These are phyloP conservation scores for Corydoras maculifer DNA, from an alignment of 2,113 vertebrate species.

Conservation along the genomic window DNA sequence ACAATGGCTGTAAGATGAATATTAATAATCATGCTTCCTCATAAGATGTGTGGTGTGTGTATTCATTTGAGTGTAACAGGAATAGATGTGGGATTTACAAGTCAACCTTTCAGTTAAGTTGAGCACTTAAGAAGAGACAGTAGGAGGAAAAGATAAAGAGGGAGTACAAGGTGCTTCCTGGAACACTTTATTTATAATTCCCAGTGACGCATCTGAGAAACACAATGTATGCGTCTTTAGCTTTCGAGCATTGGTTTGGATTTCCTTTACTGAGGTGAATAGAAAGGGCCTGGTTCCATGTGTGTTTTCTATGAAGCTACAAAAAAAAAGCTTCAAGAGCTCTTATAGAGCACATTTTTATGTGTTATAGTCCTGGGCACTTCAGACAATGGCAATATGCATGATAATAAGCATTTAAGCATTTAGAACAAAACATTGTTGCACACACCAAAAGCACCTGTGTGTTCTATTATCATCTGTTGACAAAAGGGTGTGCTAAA, in stretches of 20 bases:
- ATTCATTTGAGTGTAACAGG: not conserved
- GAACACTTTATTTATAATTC: conserved; percentile 7
- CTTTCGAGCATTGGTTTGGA: conserved; percentile 1
- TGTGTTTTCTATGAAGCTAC: conserved; percentile 16
- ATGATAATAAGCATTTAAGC: not conserved
- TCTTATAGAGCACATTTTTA: not conserved
- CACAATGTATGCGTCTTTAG: conserved; percentile 18
- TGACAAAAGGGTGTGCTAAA: too few species aligned
- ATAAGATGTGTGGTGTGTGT: conserved; percentile 12
- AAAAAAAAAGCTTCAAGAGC: conserved; percentile 20
- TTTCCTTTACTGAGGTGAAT: not conserved
- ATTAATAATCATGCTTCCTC: conserved; percentile 21
- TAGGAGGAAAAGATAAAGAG: not conserved
- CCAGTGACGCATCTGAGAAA: conserved; percentile 8
- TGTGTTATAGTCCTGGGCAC: not conserved
- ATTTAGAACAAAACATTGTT: too few species aligned
- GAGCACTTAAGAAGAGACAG: not conserved
- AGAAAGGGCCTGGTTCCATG: not conserved
- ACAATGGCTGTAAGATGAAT: conserved; percentile 15
- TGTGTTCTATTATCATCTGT: too few species aligned
- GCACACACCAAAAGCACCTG: too few species aligned
- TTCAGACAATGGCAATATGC: not conserved
- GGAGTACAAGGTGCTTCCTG: not conserved
- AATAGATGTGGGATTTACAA: not conserved
- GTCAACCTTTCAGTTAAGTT: too few species aligned